Evolutionary conservation across 2,113 vertebrate species (phyloP).

Genomic region (Gnathonemus longibarbis): DNA sequence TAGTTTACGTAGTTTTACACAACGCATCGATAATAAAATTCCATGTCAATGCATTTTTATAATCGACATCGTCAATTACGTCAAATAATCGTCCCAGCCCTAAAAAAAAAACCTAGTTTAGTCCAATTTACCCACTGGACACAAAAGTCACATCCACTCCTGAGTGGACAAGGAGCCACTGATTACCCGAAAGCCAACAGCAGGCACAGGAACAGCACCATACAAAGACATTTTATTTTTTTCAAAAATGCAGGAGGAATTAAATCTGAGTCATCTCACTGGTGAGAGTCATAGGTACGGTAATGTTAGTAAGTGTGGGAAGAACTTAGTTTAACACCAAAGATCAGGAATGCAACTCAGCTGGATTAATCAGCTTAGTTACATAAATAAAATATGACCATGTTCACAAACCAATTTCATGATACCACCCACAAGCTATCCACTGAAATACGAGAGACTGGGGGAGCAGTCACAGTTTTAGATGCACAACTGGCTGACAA

Average conservation of each 20-base stretch:
- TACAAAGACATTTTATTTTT: background rate
- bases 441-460: background rate
- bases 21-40: too few relatives aligned
- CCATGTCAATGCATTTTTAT: too few relatives aligned
- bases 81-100: too few relatives aligned
- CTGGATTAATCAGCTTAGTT: background rate
- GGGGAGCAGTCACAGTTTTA: background rate
- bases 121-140: background rate
- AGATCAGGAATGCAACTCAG: background rate
- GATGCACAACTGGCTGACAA: background rate
- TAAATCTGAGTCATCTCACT: background rate
- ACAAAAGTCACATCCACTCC: background rate
- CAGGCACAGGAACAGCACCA: background rate
- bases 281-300: constrained; percentile 4
- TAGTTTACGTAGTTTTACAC: too few relatives aligned
- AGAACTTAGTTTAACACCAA: constrained; percentile 1
- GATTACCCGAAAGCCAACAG: background rate
- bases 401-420: background rate
- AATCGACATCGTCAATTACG: too few relatives aligned
- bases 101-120: background rate
- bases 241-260: background rate
- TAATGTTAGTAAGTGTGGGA: background rate
- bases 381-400: background rate
- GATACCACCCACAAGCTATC: background rate
- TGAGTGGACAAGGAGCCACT: background rate